Base-by-base conservation (phyloP, 1,140 invertebrate genomes). In the Nylanderia fulva region DNA sequence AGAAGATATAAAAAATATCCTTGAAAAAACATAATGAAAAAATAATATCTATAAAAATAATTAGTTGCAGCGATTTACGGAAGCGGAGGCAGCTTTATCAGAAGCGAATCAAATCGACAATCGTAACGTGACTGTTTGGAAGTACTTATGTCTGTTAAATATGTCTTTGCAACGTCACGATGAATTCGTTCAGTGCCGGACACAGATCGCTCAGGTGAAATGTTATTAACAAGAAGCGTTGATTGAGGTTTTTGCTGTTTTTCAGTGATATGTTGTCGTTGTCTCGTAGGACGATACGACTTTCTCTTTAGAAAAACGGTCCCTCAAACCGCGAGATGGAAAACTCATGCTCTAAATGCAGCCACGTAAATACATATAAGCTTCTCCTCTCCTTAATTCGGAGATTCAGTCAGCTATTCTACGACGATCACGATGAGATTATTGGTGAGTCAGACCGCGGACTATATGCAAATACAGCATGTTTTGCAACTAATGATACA, bases 51-150 rank as follows among this genome's bases (percentile, higher is more conserved):
- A n/a, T n/a, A n/a, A n/a, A n/a, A n/a, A n/a, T n/a, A n/a, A n/a
- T n/a, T 36, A 94, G 94, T 29, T 92, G 15, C 54, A 83, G 21
- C 79, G 91, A 36, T 93, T 91, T n/a, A 64, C 90, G 39, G 84
- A 94, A 36, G 90, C 93, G 8, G 94, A 95, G 89, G 15, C 79
- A 3, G 90, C 91, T 64, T 85, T 94, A n/a, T 86, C 61, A 0
- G 92, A 94, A 79, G 93, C 94, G 1, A 95, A 94, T 33, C 82
- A 86, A 15, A 58, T 94, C 5, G 92, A 94, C 52, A 91, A 90
- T 68, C 84, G 86, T n/a, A 92, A 93, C 85, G 71, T 91, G 6
- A 87, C 89, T 0, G 85, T 92, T 21, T 95, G 94, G 94, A 93
- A 85, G 1, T 92, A 94, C 66, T 84, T 95, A 6, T 92, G 94